These are phyloP conservation scores for Platichthys flesus DNA, from an alignment of 2,113 vertebrate genomes.

Conservation along the genomic window DNA sequence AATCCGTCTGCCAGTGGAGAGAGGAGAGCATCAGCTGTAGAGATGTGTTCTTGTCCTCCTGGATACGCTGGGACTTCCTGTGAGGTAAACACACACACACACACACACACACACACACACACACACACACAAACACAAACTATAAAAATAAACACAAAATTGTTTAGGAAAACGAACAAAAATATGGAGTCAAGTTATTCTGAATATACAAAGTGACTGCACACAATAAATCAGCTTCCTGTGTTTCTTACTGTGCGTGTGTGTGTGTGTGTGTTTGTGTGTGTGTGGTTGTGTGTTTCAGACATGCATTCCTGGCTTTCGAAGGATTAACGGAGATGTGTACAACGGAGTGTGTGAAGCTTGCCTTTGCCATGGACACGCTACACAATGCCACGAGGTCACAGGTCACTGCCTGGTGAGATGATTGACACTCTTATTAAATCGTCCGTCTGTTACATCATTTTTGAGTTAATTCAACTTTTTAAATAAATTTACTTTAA, in stretches of 20 bases:
- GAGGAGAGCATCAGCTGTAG: conserved; percentile 68
- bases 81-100: conserved; percentile 64
- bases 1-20: conserved; percentile 54
- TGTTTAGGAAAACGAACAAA: too few relatives aligned
- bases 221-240: conserved; percentile 20
- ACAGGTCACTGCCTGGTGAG: conserved; percentile 77
- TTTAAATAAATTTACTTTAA: background rate
- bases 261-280: conserved; percentile 25
- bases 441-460: background rate
- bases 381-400: conserved; percentile 55
- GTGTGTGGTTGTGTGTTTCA: conserved; percentile 50
- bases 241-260: background rate
- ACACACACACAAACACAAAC: background rate
- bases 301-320: conserved; percentile 62
- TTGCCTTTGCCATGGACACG: conserved; percentile 71
- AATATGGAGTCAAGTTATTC: too few relatives aligned
- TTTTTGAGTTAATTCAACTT: background rate
- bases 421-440: background rate
- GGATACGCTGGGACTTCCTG: conserved; percentile 76
- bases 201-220: background rate
- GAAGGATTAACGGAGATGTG: conserved; percentile 65
- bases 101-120: background rate
- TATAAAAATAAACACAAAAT: background rate
- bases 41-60: conserved; percentile 73
- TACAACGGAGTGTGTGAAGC: conserved; percentile 71